Evolutionary conservation across 1,140 invertebrate genomes (phyloP).

Genomic region (Manduca sexta): DNA sequence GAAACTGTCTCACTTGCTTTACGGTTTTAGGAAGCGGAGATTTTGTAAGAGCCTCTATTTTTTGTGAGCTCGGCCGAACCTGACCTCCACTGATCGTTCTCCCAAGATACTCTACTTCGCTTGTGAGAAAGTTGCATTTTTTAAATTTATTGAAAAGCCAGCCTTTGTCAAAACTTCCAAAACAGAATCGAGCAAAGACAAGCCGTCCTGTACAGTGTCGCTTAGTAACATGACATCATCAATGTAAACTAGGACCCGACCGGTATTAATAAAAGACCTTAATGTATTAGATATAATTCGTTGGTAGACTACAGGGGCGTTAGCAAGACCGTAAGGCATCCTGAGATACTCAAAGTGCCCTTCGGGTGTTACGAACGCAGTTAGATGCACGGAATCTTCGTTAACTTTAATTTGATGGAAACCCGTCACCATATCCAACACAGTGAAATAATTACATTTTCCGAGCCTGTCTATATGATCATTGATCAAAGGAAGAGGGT

Average conservation of each 20-base stretch:
- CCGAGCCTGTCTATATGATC: background rate
- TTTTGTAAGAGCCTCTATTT: conserved; percentile 40
- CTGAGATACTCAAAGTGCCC: conserved; percentile 53
- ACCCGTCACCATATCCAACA: background rate
- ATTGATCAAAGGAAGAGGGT: background rate
- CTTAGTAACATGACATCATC: conserved; percentile 41
- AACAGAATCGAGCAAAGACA: conserved; percentile 12
- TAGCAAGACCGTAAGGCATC: conserved; percentile 72
- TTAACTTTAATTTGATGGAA: conserved; percentile 40
- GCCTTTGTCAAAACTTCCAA: conserved; percentile 17
- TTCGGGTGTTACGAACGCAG: too few relatives aligned
- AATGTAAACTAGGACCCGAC: conserved; percentile 17
- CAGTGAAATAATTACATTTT: background rate
- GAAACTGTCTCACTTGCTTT: conserved; percentile 36
- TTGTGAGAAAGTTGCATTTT: conserved; percentile 34
- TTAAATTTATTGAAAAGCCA: conserved; percentile 29
- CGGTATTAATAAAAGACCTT: conserved; percentile 2
- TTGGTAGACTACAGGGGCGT: too few relatives aligned
- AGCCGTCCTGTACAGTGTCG: conserved; percentile 7
- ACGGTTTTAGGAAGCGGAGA: conserved; percentile 33
- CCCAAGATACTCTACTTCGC: conserved; percentile 30
- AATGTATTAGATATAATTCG: conserved; percentile 9
- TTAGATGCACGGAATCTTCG: conserved; percentile 35
- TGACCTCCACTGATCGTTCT: conserved; percentile 26
- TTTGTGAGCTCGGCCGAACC: conserved; percentile 31